phyloP scores from a whole-genome alignment of 2,888 invertebrate species.

The Cremastinae sp. region DNA sequence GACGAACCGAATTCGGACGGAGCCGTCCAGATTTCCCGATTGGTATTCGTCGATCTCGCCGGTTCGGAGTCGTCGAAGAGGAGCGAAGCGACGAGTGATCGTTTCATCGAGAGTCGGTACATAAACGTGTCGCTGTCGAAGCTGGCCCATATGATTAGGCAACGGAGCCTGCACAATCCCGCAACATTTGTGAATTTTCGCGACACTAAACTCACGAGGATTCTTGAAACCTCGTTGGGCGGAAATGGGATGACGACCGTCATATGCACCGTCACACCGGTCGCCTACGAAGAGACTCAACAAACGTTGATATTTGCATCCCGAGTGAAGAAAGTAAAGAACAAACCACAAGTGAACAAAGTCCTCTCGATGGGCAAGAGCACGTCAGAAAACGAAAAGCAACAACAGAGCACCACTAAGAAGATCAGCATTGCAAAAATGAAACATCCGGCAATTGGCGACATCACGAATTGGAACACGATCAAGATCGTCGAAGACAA shows the following conservation, averaged over 20 bases:
- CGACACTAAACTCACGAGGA: slow-evolving; percentile 92
- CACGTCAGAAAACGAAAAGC: too few species aligned
- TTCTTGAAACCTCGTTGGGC: slow-evolving; percentile 91
- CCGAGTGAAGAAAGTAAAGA: too few species aligned
- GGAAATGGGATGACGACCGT: slow-evolving; percentile 94
- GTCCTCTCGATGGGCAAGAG: too few species aligned
- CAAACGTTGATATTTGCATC: too few species aligned
- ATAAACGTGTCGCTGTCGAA: slow-evolving; percentile 90
- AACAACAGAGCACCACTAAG: too few species aligned
- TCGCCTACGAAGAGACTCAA: slow-evolving; percentile 88
- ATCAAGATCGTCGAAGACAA: too few species aligned
- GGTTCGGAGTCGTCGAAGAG: slow-evolving; percentile 92
- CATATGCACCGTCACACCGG: slow-evolving; percentile 92
- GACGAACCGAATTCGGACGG: slow-evolving; percentile 82
- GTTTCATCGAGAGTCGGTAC: slow-evolving; percentile 90
- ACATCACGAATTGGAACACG: too few species aligned
- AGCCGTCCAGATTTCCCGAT: slow-evolving; percentile 88
- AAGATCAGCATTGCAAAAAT: too few species aligned
- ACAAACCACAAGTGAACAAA: too few species aligned
- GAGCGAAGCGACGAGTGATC: slow-evolving; percentile 89
- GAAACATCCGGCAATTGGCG: too few species aligned
- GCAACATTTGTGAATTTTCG: slow-evolving; percentile 86
- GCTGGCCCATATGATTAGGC: slow-evolving; percentile 90
- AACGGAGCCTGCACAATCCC: slow-evolving; percentile 83
- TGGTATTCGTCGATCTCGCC: slow-evolving; percentile 95